A percentile compares a stretch with the other conserved stretches of the same genome.
These are phyloP conservation scores for Coelopa frigida DNA, from an alignment of 1,140 invertebrate species.

Conservation along the genomic window DNA sequence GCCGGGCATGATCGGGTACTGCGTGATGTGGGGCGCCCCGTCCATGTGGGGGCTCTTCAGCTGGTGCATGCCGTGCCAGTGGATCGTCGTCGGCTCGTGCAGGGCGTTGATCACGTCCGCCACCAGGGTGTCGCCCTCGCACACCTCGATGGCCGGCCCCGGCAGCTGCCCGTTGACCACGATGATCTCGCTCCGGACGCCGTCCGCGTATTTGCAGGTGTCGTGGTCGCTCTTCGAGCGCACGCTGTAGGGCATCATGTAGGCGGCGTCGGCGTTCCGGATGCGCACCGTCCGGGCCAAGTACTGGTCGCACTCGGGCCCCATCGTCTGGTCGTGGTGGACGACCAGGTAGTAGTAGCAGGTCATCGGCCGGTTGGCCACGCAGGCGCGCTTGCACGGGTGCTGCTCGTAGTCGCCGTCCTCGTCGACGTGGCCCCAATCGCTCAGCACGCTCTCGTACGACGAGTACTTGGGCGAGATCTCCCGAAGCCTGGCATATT, in stretches of 20 bases:
- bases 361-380: constrained; percentile 30
- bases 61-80: constrained; percentile 52
- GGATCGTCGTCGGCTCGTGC: constrained; percentile 47
- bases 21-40: constrained; percentile 63
- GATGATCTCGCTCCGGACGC: constrained; percentile 47
- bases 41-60: constrained; percentile 52
- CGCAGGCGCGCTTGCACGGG: constrained; percentile 33
- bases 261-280: constrained; percentile 24
- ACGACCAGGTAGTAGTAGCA: constrained; percentile 42
- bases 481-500: too few species aligned
- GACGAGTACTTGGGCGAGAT: too few species aligned
- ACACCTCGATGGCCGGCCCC: constrained; percentile 49
- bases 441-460: too few species aligned
- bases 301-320: constrained; percentile 29
- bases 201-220: constrained; percentile 55
- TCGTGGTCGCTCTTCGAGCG: constrained; percentile 11
- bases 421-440: too few species aligned
- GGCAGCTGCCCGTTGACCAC: constrained; percentile 55
- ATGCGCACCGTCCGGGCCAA: constrained; percentile 30
- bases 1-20: constrained; percentile 55
- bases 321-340: constrained; percentile 38
- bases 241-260: constrained; percentile 21
- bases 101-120: constrained; percentile 53
- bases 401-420: constrained; percentile 23
- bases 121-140: constrained; percentile 51